Evolutionary conservation across 2,113 vertebrate genomes (phyloP).

Genomic region (Neolamprologus cancellatus): DNA sequence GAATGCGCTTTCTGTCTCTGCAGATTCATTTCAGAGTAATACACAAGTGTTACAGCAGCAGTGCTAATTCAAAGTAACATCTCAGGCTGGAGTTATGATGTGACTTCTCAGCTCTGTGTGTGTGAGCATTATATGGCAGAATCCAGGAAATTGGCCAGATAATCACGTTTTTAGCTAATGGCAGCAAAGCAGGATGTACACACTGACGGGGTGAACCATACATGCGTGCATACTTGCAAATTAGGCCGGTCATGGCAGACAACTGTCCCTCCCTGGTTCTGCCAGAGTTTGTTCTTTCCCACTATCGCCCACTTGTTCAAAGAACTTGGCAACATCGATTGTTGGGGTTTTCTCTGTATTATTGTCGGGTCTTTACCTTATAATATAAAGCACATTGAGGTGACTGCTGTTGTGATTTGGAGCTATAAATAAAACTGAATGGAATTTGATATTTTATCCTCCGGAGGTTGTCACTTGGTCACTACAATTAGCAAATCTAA

Average conservation of each 20-base stretch:
- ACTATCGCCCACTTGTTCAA: not conserved
- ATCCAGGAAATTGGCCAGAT: not conserved
- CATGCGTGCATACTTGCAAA: not conserved
- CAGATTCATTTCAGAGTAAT: conserved; percentile 8
- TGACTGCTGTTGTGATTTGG: not conserved
- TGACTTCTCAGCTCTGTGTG: not conserved
- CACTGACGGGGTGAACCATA: not conserved
- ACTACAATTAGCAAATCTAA: not conserved
- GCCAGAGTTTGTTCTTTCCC: not conserved
- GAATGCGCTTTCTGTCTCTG: not conserved
- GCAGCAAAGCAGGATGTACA: not conserved
- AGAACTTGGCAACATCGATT: not conserved
- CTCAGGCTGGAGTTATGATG: not conserved
- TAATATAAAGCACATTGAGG: not conserved
- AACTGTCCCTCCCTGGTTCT: rapidly evolving
- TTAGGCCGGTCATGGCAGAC: not conserved
- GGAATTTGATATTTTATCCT: not conserved
- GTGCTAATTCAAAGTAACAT: conserved; percentile 25
- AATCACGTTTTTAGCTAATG: not conserved
- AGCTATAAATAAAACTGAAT: not conserved
- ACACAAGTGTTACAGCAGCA: not conserved
- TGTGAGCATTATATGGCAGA: not conserved
- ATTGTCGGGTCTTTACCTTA: not conserved
- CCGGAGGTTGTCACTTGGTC: not conserved
- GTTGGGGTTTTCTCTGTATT: not conserved